Percentiles rank a stretch among this genome's conserved stretches.
Conservation (phyloP, 2,888 invertebrate genomes). For the Schizotus pectinicornis region DNA sequence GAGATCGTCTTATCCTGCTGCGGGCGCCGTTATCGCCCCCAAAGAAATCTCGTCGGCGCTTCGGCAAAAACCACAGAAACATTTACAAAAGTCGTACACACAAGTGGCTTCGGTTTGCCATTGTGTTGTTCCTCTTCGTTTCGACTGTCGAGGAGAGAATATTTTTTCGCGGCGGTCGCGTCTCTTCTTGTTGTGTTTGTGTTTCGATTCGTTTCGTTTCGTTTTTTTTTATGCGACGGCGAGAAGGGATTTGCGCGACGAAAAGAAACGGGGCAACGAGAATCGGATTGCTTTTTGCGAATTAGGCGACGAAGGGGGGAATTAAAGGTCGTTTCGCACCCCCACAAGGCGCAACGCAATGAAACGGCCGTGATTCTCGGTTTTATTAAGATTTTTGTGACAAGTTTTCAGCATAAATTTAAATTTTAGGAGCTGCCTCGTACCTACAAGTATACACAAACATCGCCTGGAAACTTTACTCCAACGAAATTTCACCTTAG, state of each 20-base stretch:
- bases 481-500: too few relatives aligned
- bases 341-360: too few relatives aligned
- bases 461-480: too few relatives aligned
- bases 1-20: conserved; percentile 11
- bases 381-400: conserved; percentile 3
- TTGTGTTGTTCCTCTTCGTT: conserved; percentile 31
- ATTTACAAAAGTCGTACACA: conserved; percentile 33
- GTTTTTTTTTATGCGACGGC: too few relatives aligned
- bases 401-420: too few relatives aligned
- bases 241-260: conserved; percentile 17
- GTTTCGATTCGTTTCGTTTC: conserved; percentile 24
- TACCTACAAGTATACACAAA: too few relatives aligned
- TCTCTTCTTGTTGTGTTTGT: conserved; percentile 30
- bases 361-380: too few relatives aligned
- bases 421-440: too few relatives aligned
- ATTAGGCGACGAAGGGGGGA: conserved; percentile 17
- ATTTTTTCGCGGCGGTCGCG: conserved; percentile 20
- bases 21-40: conserved; percentile 3
- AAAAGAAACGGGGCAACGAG: conserved; percentile 16
- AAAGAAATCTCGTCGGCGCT: conserved; percentile 16
- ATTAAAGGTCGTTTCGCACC: conserved; percentile 20
- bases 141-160: too few relatives aligned
- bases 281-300: conserved; percentile 23
- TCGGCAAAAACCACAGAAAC: conserved; percentile 26
- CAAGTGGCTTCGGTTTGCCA: conserved; percentile 31